phyloP scores from a whole-genome alignment of 2,888 invertebrate species.

The Laspeyria flexula region DNA sequence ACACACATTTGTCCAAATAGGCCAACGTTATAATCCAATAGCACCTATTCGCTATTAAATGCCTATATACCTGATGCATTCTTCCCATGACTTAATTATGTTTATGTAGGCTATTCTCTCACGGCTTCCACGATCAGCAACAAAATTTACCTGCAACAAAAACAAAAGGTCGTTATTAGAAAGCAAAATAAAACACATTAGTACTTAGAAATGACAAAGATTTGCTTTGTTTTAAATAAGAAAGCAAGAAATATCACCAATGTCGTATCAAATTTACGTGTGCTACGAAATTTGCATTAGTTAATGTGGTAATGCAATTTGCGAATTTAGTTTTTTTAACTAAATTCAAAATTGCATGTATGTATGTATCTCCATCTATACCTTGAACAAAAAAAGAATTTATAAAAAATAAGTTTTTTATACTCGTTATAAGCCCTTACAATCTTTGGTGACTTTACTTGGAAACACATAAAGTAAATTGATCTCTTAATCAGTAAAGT shows the following conservation, averaged over 20 bases:
- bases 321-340: too few species aligned
- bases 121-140: constrained; percentile 21
- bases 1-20: not conserved
- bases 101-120: constrained; percentile 21
- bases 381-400: too few species aligned
- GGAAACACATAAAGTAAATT: too few species aligned
- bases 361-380: too few species aligned
- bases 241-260: constrained; percentile 23
- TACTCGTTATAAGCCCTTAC: too few species aligned
- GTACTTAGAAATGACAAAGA: constrained; percentile 14
- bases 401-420: too few species aligned
- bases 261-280: constrained; percentile 4
- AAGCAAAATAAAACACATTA: constrained; percentile 28
- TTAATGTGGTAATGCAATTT: too few species aligned
- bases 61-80: not conserved
- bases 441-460: too few species aligned
- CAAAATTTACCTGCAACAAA: constrained; percentile 52
- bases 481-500: too few species aligned
- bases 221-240: constrained; percentile 30
- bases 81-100: not conserved
- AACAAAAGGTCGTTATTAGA: constrained; percentile 37
- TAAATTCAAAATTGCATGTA: too few species aligned
- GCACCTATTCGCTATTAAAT: not conserved
- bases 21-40: not conserved
- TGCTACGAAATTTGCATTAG: not conserved